These are phyloP conservation scores for Suricata suricatta DNA, from an alignment of 2,113 vertebrate species.

Conservation along the genomic window DNA sequence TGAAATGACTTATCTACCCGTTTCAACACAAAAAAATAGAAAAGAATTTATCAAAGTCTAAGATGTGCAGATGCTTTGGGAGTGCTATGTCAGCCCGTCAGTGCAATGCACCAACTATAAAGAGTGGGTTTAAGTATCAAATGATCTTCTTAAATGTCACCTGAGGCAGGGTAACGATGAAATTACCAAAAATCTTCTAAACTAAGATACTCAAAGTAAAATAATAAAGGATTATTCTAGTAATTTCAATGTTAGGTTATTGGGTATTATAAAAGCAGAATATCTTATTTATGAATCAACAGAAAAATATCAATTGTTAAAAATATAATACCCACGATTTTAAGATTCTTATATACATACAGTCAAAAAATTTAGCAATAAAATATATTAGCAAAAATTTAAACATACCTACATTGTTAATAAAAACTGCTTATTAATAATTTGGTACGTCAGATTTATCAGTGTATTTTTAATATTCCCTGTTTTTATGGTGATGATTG, in stretches of 20 bases:
- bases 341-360: background rate
- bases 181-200: background rate
- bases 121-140: background rate
- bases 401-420: background rate
- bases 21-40: background rate
- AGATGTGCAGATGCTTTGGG: background rate
- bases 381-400: background rate
- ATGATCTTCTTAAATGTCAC: background rate
- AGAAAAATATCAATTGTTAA: background rate
- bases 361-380: background rate
- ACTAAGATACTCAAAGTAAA: background rate
- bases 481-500: background rate
- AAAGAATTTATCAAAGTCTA: background rate
- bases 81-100: background rate
- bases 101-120: background rate
- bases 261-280: background rate
- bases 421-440: constrained; percentile 18
- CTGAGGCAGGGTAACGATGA: background rate
- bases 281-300: background rate
- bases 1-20: background rate
- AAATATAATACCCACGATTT: background rate
- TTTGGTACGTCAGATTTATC: background rate
- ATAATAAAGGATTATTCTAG: background rate
- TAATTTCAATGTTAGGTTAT: background rate
- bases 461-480: background rate